phyloP scores from a whole-genome alignment of 2,888 invertebrate species.

The Perdita meconis region DNA sequence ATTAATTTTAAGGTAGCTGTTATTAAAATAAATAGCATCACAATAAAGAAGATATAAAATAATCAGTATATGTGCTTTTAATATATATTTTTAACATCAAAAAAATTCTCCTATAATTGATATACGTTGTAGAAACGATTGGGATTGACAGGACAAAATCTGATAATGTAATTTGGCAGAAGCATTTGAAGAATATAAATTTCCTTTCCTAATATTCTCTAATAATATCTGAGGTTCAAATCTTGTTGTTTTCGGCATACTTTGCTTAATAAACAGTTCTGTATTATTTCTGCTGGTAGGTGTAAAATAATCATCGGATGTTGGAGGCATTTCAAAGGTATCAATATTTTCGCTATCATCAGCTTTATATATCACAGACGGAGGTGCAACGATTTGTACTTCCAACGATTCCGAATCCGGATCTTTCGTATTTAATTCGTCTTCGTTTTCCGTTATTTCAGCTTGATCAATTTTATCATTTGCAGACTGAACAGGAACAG shows the following conservation, averaged over 20 bases:
- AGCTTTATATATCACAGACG: conserved; percentile 77
- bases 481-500: conserved; percentile 37
- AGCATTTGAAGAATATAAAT: conserved; percentile 87
- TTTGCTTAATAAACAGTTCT: conserved; percentile 72
- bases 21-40: neutral
- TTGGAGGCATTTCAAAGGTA: conserved; percentile 76
- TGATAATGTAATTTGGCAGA: conserved; percentile 88
- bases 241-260: conserved; percentile 84
- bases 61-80: neutral
- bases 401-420: conserved; percentile 56
- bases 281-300: conserved; percentile 68
- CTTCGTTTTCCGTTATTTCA: conserved; percentile 35
- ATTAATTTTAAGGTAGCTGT: neutral
- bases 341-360: conserved; percentile 82
- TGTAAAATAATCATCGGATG: conserved; percentile 70
- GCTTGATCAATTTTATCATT: conserved; percentile 66
- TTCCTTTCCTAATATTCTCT: conserved; percentile 88
- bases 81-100: conserved; percentile 59
- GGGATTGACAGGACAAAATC: conserved; percentile 91
- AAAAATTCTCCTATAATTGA: conserved; percentile 93
- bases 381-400: conserved; percentile 72
- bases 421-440: conserved; percentile 63
- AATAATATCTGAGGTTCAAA: conserved; percentile 91
- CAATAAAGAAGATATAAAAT: conserved; percentile 3
- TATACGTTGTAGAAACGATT: conserved; percentile 91